These are phyloP conservation scores for Microcebus lehilahytsara DNA, from an alignment of 2,113 vertebrate species.

Conservation along the genomic window DNA sequence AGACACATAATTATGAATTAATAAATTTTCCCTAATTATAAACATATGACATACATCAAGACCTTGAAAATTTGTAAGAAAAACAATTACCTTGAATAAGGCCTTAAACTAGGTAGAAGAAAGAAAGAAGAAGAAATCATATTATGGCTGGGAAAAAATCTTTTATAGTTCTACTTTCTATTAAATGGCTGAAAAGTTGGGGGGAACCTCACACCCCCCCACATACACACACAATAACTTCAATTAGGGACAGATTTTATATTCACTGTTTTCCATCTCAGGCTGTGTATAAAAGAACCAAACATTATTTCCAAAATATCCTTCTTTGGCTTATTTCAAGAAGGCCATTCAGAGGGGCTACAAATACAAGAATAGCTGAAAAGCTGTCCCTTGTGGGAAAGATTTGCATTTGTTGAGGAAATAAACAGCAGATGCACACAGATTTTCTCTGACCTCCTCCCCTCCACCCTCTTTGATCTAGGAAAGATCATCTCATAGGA, in stretches of 20 bases:
- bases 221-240: neutral
- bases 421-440: neutral
- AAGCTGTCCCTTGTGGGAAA: neutral
- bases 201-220: no score
- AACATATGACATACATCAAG: neutral
- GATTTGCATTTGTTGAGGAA: neutral
- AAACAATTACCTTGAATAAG: neutral
- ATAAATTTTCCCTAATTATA: neutral
- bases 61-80: neutral
- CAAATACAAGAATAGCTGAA: neutral
- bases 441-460: neutral
- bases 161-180: neutral
- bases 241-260: neutral
- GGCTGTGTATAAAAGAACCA: neutral
- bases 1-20: neutral
- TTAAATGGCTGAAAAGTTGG: neutral
- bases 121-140: neutral
- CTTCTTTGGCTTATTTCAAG: neutral
- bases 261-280: neutral
- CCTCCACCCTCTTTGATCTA: neutral
- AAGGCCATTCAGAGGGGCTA: neutral
- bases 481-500: neutral
- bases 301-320: neutral
- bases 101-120: neutral
- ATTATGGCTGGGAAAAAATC: neutral